Evolutionary conservation across 23 tunicate genomes (phyloP), one percentile per base, ranked within the genome.

Genomic region (Ciona savignyi): DNA sequence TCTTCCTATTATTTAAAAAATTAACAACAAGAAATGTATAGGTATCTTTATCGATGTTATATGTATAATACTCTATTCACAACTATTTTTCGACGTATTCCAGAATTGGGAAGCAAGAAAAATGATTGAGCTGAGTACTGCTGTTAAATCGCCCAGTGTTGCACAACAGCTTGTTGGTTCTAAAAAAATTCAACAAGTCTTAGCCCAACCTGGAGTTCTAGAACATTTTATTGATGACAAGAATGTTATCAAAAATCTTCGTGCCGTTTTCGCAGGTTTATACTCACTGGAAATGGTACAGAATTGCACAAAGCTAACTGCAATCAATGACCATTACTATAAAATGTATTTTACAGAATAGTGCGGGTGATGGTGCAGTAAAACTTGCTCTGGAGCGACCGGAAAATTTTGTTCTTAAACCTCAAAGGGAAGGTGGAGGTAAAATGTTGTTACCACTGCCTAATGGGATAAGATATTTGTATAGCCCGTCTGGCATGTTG

Each of bases 351-450:
- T 70, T 28, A 15, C 24, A 83, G 89, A 74, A 74, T 69, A 22
- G 32, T 11, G 89, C 73, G 3, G 97, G 97, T n/a, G 92, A 91
- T 76, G 62, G 31, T 32, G 83, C 86, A 2, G 83, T 91, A 3
- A 24, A 80, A 0, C 71, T 65, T 68, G 91, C 89, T 2, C 25
- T 85, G 32, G 26, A 69, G 35, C 33, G 64, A 75, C 87, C 97
- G 2, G 83, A 76, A 9, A 34, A 80, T 24, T 91, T 34, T 77
- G 97, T 91, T 0, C 70, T 91, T 51, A 91, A 91, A 66, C 97
- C 97, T 23, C 97, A 91, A 62, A 75, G 90, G 2, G 97, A 91
- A 84, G 97, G 97, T 3, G 97, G 97, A 84, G 97, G 97, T 91
- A 68, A 67, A 27, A 15, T 15, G 56, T 67, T 28, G 29, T n/a